Conservation (phyloP, 1,140 invertebrate genomes). For the Drosophila takahashii region DNA sequence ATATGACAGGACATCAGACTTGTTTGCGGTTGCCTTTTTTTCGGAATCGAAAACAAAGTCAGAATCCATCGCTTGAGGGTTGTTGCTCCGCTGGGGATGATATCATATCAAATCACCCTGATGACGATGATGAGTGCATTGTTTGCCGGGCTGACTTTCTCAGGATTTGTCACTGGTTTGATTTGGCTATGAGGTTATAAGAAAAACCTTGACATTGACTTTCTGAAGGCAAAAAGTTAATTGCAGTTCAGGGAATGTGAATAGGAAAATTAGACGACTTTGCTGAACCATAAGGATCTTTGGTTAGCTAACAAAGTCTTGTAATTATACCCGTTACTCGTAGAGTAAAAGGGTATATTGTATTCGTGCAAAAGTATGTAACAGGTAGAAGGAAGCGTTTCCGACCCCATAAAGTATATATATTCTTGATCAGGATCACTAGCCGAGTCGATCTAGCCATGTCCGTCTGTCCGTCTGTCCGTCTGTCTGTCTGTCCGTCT, state of each 20-base stretch:
- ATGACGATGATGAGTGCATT: constrained; percentile 65
- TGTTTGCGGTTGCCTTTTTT: constrained; percentile 67
- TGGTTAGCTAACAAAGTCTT: constrained; percentile 9
- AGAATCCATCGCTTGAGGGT: constrained; percentile 24
- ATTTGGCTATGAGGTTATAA: constrained; percentile 52
- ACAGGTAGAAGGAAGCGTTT: too few species aligned
- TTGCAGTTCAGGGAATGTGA: constrained; percentile 50
- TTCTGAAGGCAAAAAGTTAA: constrained; percentile 57
- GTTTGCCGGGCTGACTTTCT: constrained; percentile 60
- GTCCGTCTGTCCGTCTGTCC: too few species aligned
- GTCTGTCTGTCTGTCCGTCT: too few species aligned
- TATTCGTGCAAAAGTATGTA: too few species aligned
- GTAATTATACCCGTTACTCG: too few species aligned
- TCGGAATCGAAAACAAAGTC: background rate
- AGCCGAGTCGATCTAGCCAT: too few species aligned
- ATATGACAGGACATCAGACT: constrained; percentile 71
- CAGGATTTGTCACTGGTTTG: constrained; percentile 76
- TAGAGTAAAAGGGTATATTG: too few species aligned
- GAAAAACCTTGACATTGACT: constrained; percentile 34
- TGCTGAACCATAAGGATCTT: constrained; percentile 46
- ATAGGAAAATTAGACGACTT: constrained; percentile 42
- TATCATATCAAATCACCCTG: constrained; percentile 32
- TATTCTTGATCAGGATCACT: too few species aligned
- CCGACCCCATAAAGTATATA: too few species aligned
- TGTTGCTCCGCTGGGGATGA: constrained; percentile 44